Conservation (phyloP, 2,797 vertebrate genomes). For the Emys orbicularis region DNA sequence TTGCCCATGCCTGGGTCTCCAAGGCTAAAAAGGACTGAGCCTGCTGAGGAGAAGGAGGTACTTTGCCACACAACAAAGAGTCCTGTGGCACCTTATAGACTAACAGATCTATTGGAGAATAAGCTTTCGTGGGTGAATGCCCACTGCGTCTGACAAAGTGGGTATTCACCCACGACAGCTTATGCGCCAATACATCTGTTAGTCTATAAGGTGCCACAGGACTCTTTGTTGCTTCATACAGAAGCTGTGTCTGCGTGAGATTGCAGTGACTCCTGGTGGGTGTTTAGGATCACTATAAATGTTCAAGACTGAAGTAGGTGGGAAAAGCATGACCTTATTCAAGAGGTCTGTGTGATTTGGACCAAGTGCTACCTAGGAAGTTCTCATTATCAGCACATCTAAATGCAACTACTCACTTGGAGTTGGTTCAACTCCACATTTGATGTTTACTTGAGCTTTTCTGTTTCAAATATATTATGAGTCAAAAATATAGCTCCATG, state of each 20-base stretch:
- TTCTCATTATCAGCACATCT: background rate
- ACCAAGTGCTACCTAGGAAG: background rate
- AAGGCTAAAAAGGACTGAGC: too few species aligned
- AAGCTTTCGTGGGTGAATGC: too few species aligned
- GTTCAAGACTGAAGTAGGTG: fast-evolving
- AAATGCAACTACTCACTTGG: background rate
- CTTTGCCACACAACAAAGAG: too few species aligned
- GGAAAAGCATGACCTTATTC: background rate
- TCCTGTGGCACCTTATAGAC: too few species aligned
- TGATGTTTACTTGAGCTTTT: background rate
- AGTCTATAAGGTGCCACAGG: too few species aligned
- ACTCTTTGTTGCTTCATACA: background rate
- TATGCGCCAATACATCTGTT: too few species aligned
- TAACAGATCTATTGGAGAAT: too few species aligned
- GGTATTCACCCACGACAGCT: too few species aligned
- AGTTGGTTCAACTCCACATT: background rate
- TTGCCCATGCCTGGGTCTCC: too few species aligned
- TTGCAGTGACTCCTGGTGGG: background rate
- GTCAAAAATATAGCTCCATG: background rate
- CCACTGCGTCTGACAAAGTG: too few species aligned
- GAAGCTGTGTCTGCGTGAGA: background rate
- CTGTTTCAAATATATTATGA: background rate
- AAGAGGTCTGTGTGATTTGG: background rate
- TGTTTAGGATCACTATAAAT: background rate
- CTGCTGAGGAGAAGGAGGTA: too few species aligned